Conservation (phyloP, 2,888 invertebrate species). For the Heliothis peltigera region DNA sequence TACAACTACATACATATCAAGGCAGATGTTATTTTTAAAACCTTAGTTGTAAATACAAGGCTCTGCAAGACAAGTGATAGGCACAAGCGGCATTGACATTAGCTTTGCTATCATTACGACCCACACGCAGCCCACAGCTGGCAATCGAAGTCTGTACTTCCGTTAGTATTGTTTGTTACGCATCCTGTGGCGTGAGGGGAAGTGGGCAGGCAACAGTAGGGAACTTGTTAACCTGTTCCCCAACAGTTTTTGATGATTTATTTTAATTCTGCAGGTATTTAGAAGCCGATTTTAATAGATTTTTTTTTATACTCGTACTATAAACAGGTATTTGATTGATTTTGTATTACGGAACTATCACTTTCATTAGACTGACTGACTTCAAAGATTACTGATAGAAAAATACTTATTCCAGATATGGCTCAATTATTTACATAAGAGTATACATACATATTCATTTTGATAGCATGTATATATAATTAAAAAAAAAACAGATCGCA, state of each 20-base stretch:
- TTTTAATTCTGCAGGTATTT: neutral
- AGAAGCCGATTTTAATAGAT: neutral
- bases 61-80: constrained; percentile 23
- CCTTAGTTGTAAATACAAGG: constrained; percentile 16
- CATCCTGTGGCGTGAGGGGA: constrained; percentile 33
- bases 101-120: constrained; percentile 49
- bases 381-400: too few relatives aligned
- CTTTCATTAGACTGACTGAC: too few relatives aligned
- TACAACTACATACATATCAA: too few relatives aligned
- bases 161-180: constrained; percentile 52
- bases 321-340: neutral
- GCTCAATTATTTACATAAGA: too few relatives aligned
- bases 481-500: too few relatives aligned
- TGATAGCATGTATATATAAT: too few relatives aligned
- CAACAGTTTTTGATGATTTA: constrained; percentile 20
- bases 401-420: too few relatives aligned
- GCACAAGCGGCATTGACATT: constrained; percentile 51
- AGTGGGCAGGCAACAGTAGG: constrained; percentile 19
- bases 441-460: too few relatives aligned
- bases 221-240: constrained; percentile 2
- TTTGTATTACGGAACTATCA: too few relatives aligned
- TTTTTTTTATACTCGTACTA: too few relatives aligned
- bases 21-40: constrained; percentile 15
- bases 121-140: constrained; percentile 57
- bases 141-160: constrained; percentile 56